These are phyloP conservation scores for Drosophila eugracilis DNA, from an alignment of 1,140 invertebrate species.

Conservation along the genomic window DNA sequence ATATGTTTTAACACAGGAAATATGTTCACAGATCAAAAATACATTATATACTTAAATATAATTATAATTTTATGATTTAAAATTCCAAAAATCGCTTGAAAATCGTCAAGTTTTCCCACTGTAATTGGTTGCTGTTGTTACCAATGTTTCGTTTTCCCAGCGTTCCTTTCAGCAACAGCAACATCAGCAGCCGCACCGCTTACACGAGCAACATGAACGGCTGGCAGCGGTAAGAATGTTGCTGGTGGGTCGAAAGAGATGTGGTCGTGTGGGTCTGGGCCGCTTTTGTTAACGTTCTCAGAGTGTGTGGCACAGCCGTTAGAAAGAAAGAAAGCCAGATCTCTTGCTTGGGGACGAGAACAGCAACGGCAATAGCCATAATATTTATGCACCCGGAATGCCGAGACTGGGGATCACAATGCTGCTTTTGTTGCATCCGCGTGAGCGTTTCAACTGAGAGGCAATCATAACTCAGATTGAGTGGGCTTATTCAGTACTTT, in stretches of 20 bases:
- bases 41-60: no score
- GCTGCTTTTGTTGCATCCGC: constrained; percentile 41
- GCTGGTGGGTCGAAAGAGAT: constrained; percentile 35
- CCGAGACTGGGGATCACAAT: constrained; percentile 37
- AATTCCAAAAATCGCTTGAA: not conserved
- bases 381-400: constrained; percentile 38
- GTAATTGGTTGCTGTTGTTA: constrained; percentile 58
- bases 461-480: constrained; percentile 40
- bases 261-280: constrained; percentile 24
- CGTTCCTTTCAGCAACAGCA: constrained; percentile 41
- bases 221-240: constrained; percentile 51
- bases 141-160: constrained; percentile 61
- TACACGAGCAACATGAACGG: constrained; percentile 7
- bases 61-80: no score
- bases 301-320: constrained; percentile 40
- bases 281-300: constrained; percentile 27
- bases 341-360: not conserved
- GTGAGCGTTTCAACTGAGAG: constrained; percentile 7
- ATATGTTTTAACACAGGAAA: no score
- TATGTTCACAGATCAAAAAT: no score
- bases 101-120: constrained; percentile 14
- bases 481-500: constrained; percentile 45
- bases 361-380: constrained; percentile 14
- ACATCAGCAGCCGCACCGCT: not conserved
- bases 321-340: constrained; percentile 27